Evolutionary conservation across 2,113 vertebrate species (phyloP), one percentile per base, ranked within the genome.

Genomic region (Grallaria varia): DNA sequence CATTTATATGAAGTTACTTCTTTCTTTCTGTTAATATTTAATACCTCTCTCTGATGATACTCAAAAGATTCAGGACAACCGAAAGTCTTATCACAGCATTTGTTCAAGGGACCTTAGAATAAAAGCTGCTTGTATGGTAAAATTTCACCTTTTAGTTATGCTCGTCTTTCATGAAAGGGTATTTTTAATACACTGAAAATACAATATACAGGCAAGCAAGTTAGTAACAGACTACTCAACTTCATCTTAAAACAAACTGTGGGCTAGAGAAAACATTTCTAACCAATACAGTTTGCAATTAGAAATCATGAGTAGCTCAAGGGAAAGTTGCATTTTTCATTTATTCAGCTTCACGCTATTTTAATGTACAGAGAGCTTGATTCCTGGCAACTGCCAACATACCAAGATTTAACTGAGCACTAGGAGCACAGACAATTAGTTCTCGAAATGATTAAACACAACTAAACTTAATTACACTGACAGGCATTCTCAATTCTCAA

Each of bases 401-500:
- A 56, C 22, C 72, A 95, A 59, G 66, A 92, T 89, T 91, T 92
- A 89, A 90, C 63, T 81, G 69, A 84, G 42, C 45, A 95, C 30
- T 56, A 81, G 88, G 37, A 95, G 39, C 58, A 92, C 53, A 83
- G 21, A 90, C 22, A 89, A 86, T 84, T 93, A 80, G 30, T 81
- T 90, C 75, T 58, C 84, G 63, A 87, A 94, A 84, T 35, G 6
- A 92, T 87, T 91, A 83, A 84, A 85, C 78, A 90, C 58, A 96
- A 35, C 87, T 84, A 95, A 77, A 90, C 33, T 47, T 92, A 97
- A 90, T 74, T 84, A 84, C 55, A 52, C 49, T 16, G 22, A 93
- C 66, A 95, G 44, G 75, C 84, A 83, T 11, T 30, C 68, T 77
- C 80, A 83, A 39, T 75, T 92, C 89, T 44, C 87, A 91, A 64